Evolutionary conservation across 2,888 invertebrate species (phyloP).

Genomic region (Gandaritis pyraliata): DNA sequence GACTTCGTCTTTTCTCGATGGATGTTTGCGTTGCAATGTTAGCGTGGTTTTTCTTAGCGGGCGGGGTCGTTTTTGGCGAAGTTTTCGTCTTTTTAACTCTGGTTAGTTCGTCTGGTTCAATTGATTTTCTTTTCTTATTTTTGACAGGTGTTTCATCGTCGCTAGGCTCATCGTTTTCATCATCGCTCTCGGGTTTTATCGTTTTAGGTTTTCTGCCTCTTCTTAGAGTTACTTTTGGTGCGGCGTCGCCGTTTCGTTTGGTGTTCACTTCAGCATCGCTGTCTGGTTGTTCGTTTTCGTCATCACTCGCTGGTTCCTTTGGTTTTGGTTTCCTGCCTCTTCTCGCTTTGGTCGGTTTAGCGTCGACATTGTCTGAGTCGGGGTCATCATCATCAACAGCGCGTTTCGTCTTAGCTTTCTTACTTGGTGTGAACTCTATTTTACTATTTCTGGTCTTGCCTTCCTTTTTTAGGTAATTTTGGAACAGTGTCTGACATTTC

Average conservation of each 20-base stretch:
- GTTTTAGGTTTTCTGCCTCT: constrained; percentile 41
- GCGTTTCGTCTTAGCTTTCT: constrained; percentile 45
- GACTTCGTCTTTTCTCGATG: constrained; percentile 58
- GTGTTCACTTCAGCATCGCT: constrained; percentile 9
- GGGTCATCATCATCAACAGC: constrained; percentile 41
- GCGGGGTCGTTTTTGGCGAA: constrained; percentile 69
- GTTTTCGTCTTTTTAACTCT: constrained; percentile 67
- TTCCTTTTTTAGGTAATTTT: constrained; percentile 85
- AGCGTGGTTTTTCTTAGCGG: constrained; percentile 67
- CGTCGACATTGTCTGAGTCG: constrained; percentile 15
- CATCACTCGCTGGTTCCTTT: constrained; percentile 44
- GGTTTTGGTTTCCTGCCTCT: constrained; percentile 41
- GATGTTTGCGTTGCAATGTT: constrained; percentile 78
- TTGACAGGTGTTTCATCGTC: constrained; percentile 42
- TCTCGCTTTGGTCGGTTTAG: constrained; percentile 18
- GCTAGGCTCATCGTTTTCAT: constrained; percentile 29
- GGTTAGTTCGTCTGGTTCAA: constrained; percentile 61
- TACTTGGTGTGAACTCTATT: constrained; percentile 81
- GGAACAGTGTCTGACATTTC: constrained; percentile 87
- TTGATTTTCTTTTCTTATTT: constrained; percentile 60
- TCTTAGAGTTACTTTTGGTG: constrained; percentile 6
- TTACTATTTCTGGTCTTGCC: constrained; percentile 84
- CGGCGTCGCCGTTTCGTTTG: constrained; percentile 18
- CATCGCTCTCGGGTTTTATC: constrained; percentile 45
- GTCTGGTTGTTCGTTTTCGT: constrained; percentile 29